Evolutionary conservation across 1,140 invertebrate species (phyloP), one percentile per base, ranked within the genome.

Genomic region (Megalonaias nervosa): DNA sequence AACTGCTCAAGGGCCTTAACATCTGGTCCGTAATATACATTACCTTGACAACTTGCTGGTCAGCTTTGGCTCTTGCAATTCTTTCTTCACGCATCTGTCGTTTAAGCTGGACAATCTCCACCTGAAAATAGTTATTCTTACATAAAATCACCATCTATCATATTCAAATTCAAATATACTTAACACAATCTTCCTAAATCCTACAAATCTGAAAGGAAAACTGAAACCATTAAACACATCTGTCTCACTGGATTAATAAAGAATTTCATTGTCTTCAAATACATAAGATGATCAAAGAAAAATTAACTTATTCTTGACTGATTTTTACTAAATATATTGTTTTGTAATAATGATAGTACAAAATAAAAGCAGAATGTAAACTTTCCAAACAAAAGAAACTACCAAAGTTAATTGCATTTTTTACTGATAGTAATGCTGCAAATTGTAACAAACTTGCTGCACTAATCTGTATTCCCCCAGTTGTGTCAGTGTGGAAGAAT

Each of bases 41-140:
- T 66, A 89, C 88, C 82, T 86, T 81, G 56, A 90, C 75, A 16
- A 89, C 82, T 68, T 71, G 83, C 65, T 86, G 82, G 38, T 90
- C 88, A 11, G 87, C 82, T 21, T 82, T 78, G n/a, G 81, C 74
- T 69, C 88, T 62, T 1, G 87, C 87, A 17, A 84, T 17, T 61
- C 83, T 82, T 66, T 90, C 89, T 57, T 89, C 84, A 31, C 81
- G 81, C 78, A 90, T 75, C 61, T 81, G 75, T 70, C 88, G 75
- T 19, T 85, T 78, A 64, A 86, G 70, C 80, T 89, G 88, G 56
- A 88, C 84, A 48, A 90, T 73, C 67, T 89, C 88, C 23, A 89
- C 81, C 89, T 89, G 71, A 21, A 80, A 81, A 56, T 1, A 71
- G 26, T 67, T 23, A 58, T 23, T 67, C 31, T 71, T 48, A 66